Percentiles rank a stretch among this genome's conserved stretches.
Conservation (phyloP, 1,140 invertebrate genomes). For the Sweltsa coloradensis region DNA sequence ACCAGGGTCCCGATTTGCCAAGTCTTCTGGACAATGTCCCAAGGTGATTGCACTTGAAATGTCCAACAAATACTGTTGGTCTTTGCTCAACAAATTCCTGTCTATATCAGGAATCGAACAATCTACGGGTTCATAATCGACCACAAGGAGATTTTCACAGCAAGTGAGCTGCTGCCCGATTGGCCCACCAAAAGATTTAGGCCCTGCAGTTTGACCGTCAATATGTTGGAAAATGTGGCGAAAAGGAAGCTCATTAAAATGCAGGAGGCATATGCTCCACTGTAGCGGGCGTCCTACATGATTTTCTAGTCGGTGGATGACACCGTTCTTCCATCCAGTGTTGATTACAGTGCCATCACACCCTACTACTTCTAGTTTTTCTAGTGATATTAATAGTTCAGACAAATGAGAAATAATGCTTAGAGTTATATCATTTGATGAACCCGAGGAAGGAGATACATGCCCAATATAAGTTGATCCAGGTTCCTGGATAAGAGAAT, state of each 20-base stretch:
- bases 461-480: conserved; percentile 20
- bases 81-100: conserved; percentile 17
- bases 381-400: conserved; percentile 14
- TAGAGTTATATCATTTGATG: conserved; percentile 16
- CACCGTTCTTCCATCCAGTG: conserved; percentile 20
- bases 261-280: conserved; percentile 22
- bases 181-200: conserved; percentile 18
- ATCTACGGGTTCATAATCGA: conserved; percentile 17
- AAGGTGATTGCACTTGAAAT: conserved; percentile 18
- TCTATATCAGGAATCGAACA: conserved; percentile 15
- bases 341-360: conserved; percentile 25
- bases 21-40: conserved; percentile 19
- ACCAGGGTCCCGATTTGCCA: conserved; percentile 21
- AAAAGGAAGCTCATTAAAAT: conserved; percentile 22
- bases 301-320: conserved; percentile 18
- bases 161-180: conserved; percentile 18
- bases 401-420: too few relatives aligned
- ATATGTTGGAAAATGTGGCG: conserved; percentile 22
- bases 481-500: conserved; percentile 21
- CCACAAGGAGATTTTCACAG: conserved; percentile 18
- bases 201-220: conserved; percentile 21
- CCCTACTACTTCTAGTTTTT: conserved; percentile 16
- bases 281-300: conserved; percentile 17
- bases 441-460: conserved; percentile 16
- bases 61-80: conserved; percentile 23